Evolutionary conservation across 2,113 vertebrate species (phyloP).

Genomic region (Fukomys damarensis): DNA sequence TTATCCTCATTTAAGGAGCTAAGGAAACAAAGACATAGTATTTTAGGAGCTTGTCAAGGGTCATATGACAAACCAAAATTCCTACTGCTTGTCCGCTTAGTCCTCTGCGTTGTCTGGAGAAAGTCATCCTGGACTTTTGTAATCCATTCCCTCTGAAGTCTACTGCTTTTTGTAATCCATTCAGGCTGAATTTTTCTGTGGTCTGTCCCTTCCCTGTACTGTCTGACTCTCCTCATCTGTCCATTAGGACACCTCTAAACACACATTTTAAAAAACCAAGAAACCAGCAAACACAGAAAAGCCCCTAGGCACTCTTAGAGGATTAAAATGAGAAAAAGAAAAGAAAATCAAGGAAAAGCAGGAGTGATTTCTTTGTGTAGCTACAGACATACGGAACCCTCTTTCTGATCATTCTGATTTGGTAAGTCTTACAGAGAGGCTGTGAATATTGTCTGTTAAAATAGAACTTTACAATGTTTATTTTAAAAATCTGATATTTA

Average conservation of each 20-base stretch:
- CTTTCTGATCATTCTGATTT: neutral
- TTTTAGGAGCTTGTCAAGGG: neutral
- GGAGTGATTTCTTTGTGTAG: neutral
- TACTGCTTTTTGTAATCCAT: fast-evolving
- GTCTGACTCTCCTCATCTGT: neutral
- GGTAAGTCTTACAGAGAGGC: neutral
- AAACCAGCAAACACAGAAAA: neutral
- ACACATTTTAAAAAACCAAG: neutral
- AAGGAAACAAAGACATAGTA: neutral
- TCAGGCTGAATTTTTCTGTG: fast-evolving
- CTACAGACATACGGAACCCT: neutral
- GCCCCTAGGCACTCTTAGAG: neutral
- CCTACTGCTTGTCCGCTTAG: neutral
- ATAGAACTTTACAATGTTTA: neutral
- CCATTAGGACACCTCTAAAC: neutral
- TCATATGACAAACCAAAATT: neutral
- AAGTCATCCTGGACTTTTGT: neutral
- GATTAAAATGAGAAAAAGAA: neutral
- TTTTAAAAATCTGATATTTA: neutral
- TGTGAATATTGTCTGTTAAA: neutral
- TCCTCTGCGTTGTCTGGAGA: neutral
- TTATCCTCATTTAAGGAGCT: neutral
- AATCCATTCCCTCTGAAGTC: fast-evolving
- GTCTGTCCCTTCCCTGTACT: neutral
- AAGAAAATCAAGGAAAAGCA: neutral